A percentile compares a stretch with the other conserved stretches of the same genome.
These are phyloP conservation scores for Apamea epomidion DNA, from an alignment of 2,888 invertebrate species.

Conservation along the genomic window DNA sequence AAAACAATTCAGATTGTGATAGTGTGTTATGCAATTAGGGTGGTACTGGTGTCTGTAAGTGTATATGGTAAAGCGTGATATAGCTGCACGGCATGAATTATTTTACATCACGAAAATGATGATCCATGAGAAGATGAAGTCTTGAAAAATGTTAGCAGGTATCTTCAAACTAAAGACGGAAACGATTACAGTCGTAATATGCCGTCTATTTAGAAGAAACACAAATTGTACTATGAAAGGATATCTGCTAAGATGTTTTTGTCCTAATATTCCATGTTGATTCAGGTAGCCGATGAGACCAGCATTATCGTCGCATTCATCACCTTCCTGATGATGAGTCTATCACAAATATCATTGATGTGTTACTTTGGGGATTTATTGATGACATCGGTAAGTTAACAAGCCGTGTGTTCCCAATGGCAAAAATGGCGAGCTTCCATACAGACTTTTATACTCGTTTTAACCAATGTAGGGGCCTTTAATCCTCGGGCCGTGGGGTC, in stretches of 20 bases:
- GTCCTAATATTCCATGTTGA: background rate
- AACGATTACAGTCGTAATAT: background rate
- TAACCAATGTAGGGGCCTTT: background rate
- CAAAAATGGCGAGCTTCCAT: background rate
- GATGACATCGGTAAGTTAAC: conserved; percentile 77
- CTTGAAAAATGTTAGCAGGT: background rate
- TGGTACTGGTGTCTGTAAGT: no score
- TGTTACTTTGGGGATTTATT: conserved; percentile 83
- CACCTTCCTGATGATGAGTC: conserved; percentile 76
- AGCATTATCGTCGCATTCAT: conserved; percentile 72
- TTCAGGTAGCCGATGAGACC: conserved; percentile 74
- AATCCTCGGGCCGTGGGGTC: no score
- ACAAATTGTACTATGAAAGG: background rate
- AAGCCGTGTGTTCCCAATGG: background rate
- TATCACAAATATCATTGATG: conserved; percentile 79
- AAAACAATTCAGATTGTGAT: no score
- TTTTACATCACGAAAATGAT: no score
- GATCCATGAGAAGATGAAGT: background rate
- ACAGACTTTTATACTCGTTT: background rate
- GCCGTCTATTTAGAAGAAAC: background rate
- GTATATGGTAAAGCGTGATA: no score
- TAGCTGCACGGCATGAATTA: no score
- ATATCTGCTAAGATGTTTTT: background rate
- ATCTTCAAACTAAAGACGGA: background rate
- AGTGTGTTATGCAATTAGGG: no score